Evolutionary conservation across 1,140 invertebrate genomes (phyloP).

Genomic region (Aphis craccivora): DNA sequence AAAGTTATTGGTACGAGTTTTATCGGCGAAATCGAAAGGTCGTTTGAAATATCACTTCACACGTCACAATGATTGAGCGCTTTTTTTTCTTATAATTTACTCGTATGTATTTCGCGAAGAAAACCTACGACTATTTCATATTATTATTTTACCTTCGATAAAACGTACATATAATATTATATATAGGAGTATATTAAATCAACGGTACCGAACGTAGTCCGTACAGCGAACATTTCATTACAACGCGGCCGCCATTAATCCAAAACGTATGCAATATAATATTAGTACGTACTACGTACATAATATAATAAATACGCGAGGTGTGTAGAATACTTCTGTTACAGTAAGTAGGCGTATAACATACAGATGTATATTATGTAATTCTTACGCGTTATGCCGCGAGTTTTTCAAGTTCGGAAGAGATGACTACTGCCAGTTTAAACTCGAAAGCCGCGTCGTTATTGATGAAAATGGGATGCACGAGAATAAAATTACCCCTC

Average conservation of each 20-base stretch:
- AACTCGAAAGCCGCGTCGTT: not conserved
- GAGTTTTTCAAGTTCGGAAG: not conserved
- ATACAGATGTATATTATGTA: not conserved
- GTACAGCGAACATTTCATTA: not conserved
- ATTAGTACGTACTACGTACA: too few relatives aligned
- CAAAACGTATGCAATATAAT: not conserved
- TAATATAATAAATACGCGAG: not conserved
- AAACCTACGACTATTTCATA: not conserved
- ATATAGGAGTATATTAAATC: not conserved
- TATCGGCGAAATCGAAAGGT: constrained; percentile 1
- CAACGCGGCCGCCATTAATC: not conserved
- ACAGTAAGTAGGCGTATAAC: not conserved
- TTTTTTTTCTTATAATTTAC: not conserved
- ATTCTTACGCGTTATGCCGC: not conserved
- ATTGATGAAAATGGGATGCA: not conserved
- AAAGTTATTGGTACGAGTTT: not conserved
- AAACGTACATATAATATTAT: not conserved
- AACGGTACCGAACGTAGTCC: not conserved
- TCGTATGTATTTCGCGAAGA: not conserved
- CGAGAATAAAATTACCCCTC: not conserved
- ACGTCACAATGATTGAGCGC: constrained; percentile 2
- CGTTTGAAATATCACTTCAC: not conserved
- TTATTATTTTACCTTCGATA: constrained; percentile 5
- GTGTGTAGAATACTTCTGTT: not conserved
- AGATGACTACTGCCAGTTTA: not conserved